Evolutionary conservation across 2,797 vertebrate genomes (phyloP).

Genomic region (Cirrhinus molitorella): DNA sequence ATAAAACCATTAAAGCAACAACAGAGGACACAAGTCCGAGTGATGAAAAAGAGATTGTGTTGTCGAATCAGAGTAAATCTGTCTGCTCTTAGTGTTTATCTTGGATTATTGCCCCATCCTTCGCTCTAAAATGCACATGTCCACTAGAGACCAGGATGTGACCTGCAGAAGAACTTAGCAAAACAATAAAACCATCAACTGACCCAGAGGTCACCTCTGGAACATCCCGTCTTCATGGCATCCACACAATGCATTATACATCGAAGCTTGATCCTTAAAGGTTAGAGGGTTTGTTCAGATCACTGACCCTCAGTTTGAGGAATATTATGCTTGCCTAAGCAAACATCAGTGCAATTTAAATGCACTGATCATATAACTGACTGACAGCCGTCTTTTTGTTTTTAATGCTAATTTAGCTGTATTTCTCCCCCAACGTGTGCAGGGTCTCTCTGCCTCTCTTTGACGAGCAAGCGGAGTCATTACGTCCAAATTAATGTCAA

Average conservation of each 20-base stretch:
- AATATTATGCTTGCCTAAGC: not conserved
- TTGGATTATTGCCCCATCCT: not conserved
- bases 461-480: conserved; percentile 74
- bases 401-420: not conserved
- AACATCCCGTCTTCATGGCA: conserved; percentile 32
- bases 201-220: conserved; percentile 32
- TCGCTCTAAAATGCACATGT: conserved; percentile 19
- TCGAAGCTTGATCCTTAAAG: not conserved
- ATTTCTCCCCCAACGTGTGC: not conserved
- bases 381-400: not conserved
- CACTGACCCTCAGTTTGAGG: not conserved
- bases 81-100: conserved; percentile 23
- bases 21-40: not conserved
- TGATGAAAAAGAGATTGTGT: not conserved
- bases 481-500: conserved; percentile 84
- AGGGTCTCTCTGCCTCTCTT: conserved; percentile 44
- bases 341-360: not conserved
- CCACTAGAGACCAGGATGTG: conserved; percentile 39
- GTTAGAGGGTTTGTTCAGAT: not conserved
- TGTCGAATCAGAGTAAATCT: not conserved
- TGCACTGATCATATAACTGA: not conserved
- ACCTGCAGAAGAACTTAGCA: conserved; percentile 31
- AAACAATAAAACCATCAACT: conserved; percentile 44
- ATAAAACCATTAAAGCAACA: not conserved
- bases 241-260: not conserved